Percentiles rank a stretch among this genome's conserved stretches.
Evolutionary conservation across 2,888 invertebrate genomes (phyloP).

Genomic region (Lepidochrysops patricia): DNA sequence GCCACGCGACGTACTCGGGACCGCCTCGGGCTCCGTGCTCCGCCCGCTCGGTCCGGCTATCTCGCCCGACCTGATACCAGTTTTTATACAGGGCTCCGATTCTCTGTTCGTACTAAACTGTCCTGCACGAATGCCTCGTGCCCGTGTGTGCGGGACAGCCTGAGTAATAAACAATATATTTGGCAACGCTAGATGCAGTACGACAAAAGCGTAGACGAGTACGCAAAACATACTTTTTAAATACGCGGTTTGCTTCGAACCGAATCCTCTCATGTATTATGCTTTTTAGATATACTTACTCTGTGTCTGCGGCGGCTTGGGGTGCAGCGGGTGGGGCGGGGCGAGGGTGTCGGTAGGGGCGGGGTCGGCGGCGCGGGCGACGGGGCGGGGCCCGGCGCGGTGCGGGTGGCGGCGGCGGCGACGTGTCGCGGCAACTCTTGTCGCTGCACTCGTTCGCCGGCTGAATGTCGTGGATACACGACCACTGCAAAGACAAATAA

Average conservation of each 20-base stretch:
- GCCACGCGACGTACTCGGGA: constrained; percentile 23
- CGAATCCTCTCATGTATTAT: no score
- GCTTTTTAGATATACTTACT: no score
- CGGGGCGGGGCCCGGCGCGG: constrained; percentile 21
- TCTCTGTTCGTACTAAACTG: no score
- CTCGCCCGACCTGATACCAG: background rate
- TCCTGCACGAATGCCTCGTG: no score
- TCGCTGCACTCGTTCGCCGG: constrained; percentile 56
- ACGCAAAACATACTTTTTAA: no score
- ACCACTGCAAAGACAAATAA: constrained; percentile 82
- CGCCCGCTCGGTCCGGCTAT: constrained; percentile 21
- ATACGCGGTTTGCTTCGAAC: no score
- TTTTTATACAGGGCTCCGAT: no score
- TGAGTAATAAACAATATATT: no score
- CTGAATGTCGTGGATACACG: constrained; percentile 95
- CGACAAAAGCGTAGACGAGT: no score
- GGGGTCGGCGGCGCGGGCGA: constrained; percentile 21
- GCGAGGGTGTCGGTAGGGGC: constrained; percentile 23
- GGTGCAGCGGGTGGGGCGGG: constrained; percentile 18
- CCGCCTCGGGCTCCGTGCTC: constrained; percentile 31
- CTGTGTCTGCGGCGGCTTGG: constrained; percentile 8
- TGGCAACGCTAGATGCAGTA: background rate
- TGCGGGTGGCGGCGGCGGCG: constrained; percentile 19
- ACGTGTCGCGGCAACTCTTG: constrained; percentile 42
- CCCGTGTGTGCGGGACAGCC: no score